A percentile compares a stretch with the other conserved stretches of the same genome.
These are phyloP conservation scores for Metacarcinus magister DNA, from an alignment of 2,888 invertebrate species.

Conservation along the genomic window DNA sequence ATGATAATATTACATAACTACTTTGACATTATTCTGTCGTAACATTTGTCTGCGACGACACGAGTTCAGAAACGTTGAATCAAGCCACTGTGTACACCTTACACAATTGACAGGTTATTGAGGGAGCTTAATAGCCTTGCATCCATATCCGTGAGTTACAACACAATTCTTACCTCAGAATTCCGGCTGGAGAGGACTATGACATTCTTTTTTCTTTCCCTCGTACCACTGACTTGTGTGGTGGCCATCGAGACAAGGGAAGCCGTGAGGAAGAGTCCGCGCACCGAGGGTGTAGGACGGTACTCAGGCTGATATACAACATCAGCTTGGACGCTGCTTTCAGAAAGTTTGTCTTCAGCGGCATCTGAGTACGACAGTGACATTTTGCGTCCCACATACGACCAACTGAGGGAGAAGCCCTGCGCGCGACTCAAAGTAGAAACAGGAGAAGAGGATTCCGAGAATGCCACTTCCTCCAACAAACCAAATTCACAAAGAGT, in stretches of 20 bases:
- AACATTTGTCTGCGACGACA: not conserved
- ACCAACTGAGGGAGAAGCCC: constrained; percentile 44
- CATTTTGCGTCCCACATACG: constrained; percentile 49
- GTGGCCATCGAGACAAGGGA: constrained; percentile 15
- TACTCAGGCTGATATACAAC: constrained; percentile 59
- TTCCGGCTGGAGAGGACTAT: constrained; percentile 38
- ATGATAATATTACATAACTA: not conserved
- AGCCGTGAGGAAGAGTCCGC: constrained; percentile 67
- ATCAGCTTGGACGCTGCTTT: not conserved
- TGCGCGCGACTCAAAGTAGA: constrained; percentile 55
- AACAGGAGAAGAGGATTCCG: constrained; percentile 58
- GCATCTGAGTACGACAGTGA: constrained; percentile 56
- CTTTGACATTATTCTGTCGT: not conserved
- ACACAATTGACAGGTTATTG: not conserved
- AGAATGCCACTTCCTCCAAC: constrained; percentile 62
- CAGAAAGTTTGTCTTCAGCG: constrained; percentile 8
- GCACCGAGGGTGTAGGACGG: constrained; percentile 66
- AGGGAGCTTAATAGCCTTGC: not conserved
- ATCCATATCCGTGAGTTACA: not conserved
- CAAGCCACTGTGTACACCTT: not conserved
- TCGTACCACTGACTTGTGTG: not conserved
- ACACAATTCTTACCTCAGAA: constrained; percentile 47
- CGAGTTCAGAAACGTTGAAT: not conserved
- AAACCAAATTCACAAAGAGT: constrained; percentile 69
- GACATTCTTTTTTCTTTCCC: constrained; percentile 62